These are phyloP conservation scores for Aphodius granarius DNA, from an alignment of 2,888 invertebrate genomes.

Conservation along the genomic window DNA sequence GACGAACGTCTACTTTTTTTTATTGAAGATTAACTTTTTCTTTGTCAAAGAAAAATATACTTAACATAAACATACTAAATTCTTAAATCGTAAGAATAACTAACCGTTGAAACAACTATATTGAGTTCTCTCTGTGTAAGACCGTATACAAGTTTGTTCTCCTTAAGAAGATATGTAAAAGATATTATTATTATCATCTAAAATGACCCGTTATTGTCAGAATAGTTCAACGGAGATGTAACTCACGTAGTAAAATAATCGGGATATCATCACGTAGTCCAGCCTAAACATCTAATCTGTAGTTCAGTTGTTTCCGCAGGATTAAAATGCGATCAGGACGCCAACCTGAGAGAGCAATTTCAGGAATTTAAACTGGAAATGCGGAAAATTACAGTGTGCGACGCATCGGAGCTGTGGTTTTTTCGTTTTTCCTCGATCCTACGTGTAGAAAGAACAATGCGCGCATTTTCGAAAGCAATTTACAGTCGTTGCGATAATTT, in stretches of 20 bases:
- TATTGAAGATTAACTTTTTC: too few relatives aligned
- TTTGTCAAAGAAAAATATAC: too few relatives aligned
- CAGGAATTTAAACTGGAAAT: background rate
- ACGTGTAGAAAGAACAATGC: background rate
- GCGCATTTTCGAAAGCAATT: background rate
- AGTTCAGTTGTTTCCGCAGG: background rate
- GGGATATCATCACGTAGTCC: background rate
- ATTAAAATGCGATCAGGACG: background rate
- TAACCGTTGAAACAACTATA: too few relatives aligned
- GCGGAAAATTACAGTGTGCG: background rate
- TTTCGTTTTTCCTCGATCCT: background rate
- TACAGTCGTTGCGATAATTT: background rate
- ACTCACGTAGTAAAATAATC: background rate
- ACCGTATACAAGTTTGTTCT: too few relatives aligned
- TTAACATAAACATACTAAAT: too few relatives aligned
- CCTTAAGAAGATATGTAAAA: too few relatives aligned
- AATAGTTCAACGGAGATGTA: too few relatives aligned
- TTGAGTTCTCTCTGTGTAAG: too few relatives aligned
- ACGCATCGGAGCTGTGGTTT: background rate
- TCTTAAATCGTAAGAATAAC: too few relatives aligned
- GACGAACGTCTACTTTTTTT: too few relatives aligned
- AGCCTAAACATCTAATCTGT: background rate
- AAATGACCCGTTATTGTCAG: background rate
- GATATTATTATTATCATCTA: background rate
- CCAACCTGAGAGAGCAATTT: background rate